A percentile compares a stretch with the other conserved stretches of the same genome.
These are phyloP conservation scores for Emydocephalus ijimae DNA, from an alignment of 2,113 vertebrate genomes.

Conservation along the genomic window DNA sequence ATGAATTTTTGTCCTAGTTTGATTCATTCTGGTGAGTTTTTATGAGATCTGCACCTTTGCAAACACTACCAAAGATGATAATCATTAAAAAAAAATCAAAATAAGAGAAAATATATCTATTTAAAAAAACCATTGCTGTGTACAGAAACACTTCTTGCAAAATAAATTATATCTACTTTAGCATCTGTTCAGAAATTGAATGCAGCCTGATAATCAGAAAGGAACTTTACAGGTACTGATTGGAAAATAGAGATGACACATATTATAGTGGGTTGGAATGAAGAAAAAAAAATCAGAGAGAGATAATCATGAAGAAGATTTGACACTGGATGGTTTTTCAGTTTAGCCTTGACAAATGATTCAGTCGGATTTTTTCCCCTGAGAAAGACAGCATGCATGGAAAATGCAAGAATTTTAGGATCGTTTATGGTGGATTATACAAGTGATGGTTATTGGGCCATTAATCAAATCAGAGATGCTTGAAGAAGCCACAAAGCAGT, in stretches of 20 bases:
- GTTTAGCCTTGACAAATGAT: slow-evolving; percentile 57
- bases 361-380: slow-evolving; percentile 47
- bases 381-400: slow-evolving; percentile 54
- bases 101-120: neutral
- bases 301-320: slow-evolving; percentile 36
- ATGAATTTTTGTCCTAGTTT: neutral
- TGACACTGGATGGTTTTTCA: slow-evolving; percentile 51
- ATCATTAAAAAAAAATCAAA: neutral
- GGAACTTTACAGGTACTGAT: slow-evolving; percentile 29
- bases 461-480: slow-evolving; percentile 55
- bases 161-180: slow-evolving; percentile 16
- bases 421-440: slow-evolving; percentile 61
- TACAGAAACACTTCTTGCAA: neutral
- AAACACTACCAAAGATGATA: neutral
- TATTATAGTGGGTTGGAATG: slow-evolving; percentile 36
- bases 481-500: slow-evolving; percentile 44
- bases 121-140: neutral
- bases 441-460: slow-evolving; percentile 54
- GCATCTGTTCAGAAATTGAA: slow-evolving; percentile 21
- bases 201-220: slow-evolving; percentile 35
- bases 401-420: slow-evolving; percentile 56
- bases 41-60: neutral
- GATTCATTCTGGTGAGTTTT: neutral
- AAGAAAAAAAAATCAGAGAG: neutral
- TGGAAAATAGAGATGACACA: slow-evolving; percentile 38